phyloP scores from a whole-genome alignment of 2,797 vertebrate species.

The Mormyrus hasselquistii region DNA sequence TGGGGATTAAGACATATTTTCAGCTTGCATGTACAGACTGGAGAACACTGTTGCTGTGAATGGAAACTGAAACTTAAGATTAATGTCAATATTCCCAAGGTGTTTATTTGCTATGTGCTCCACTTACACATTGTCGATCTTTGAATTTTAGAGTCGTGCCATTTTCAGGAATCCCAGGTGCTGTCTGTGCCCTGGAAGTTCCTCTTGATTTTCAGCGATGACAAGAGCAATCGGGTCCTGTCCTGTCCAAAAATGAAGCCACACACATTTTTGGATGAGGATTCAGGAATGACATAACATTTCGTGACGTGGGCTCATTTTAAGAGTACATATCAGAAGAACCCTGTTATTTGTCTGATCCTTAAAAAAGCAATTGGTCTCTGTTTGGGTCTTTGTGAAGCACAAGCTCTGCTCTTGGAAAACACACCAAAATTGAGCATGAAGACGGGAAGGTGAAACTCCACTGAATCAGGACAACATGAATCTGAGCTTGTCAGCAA shows the following conservation, averaged over 20 bases:
- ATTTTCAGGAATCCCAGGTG: slow-evolving; percentile 44
- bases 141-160: slow-evolving; percentile 38
- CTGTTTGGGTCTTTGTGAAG: neutral
- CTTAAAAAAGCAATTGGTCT: neutral
- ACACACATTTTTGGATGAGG: slow-evolving; percentile 42
- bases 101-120: neutral
- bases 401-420: neutral
- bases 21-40: neutral
- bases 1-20: neutral
- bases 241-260: slow-evolving; percentile 37
- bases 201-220: slow-evolving; percentile 38
- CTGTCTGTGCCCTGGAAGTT: slow-evolving; percentile 41
- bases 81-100: neutral
- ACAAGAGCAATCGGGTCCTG: slow-evolving; percentile 51
- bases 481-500: neutral
- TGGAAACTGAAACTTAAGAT: neutral
- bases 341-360: neutral
- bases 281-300: slow-evolving; percentile 54
- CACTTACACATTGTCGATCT: slow-evolving; percentile 25
- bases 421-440: neutral
- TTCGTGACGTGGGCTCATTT: slow-evolving; percentile 46
- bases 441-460: neutral
- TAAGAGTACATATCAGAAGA: neutral
- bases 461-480: neutral
- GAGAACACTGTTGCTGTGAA: neutral